Evolutionary conservation across 2,888 invertebrate species (phyloP).

Genomic region (Drosophila prolongata): DNA sequence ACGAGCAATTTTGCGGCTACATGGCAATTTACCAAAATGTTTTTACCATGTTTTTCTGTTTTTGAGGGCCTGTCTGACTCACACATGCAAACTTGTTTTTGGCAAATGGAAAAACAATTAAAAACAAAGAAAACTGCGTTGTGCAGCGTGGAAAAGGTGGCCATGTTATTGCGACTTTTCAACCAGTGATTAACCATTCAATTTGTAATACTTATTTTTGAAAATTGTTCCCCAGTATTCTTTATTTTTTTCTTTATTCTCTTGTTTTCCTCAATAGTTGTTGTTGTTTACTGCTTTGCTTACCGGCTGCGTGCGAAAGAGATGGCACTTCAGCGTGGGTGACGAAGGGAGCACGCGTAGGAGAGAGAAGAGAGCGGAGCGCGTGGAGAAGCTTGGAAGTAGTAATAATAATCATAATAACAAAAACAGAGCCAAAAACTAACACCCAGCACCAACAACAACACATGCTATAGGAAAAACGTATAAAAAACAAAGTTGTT

Average conservation of each 20-base stretch:
- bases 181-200: constrained; percentile 34
- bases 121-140: constrained; percentile 42
- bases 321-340: constrained; percentile 24
- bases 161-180: constrained; percentile 40
- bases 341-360: constrained; percentile 38
- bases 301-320: constrained; percentile 40
- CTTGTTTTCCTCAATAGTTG: constrained; percentile 7
- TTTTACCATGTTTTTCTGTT: constrained; percentile 14
- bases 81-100: constrained; percentile 27
- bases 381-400: constrained; percentile 52
- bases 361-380: constrained; percentile 7
- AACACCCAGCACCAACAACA: constrained; percentile 41
- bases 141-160: constrained; percentile 30
- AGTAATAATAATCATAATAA: constrained; percentile 59
- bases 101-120: constrained; percentile 32
- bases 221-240: neutral
- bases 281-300: constrained; percentile 12
- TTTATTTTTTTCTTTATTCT: constrained; percentile 1
- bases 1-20: constrained; percentile 3
- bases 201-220: constrained; percentile 17
- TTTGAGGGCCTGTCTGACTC: constrained; percentile 43
- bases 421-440: constrained; percentile 58
- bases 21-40: constrained; percentile 80
- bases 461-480: constrained; percentile 30
- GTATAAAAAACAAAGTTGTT: constrained; percentile 72